phyloP scores from a whole-genome alignment of 2,797 vertebrate species.

The Channallabes apus region DNA sequence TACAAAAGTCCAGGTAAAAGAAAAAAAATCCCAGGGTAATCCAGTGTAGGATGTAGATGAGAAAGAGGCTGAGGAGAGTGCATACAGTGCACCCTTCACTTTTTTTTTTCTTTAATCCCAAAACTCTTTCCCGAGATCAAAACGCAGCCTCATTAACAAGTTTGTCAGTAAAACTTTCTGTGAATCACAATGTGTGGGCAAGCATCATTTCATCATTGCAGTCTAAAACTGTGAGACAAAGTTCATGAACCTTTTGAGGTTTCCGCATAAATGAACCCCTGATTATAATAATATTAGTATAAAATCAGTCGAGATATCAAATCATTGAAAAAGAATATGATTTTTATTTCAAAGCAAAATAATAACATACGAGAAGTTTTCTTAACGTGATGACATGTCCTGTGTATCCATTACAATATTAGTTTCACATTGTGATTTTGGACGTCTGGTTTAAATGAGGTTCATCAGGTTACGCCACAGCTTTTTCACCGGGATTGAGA shows the following conservation, averaged over 20 bases:
- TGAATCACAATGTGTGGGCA: not conserved
- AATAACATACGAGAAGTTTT: not conserved
- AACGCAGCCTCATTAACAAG: constrained; percentile 22
- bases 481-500: not conserved
- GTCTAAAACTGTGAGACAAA: not conserved
- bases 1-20: constrained; percentile 15
- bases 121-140: not conserved
- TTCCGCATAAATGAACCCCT: not conserved
- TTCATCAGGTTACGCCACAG: not conserved
- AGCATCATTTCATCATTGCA: not conserved
- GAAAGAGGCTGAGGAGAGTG: constrained; percentile 17
- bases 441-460: not conserved
- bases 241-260: not conserved
- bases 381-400: not conserved
- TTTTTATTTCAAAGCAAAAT: not conserved
- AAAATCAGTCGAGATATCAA: not conserved
- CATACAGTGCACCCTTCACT: not conserved
- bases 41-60: constrained; percentile 37
- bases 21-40: constrained; percentile 34
- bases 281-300: not conserved
- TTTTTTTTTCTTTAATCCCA: constrained; percentile 34
- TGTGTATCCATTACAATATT: not conserved
- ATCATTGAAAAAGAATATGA: not conserved
- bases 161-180: constrained; percentile 17
- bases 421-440: not conserved